These are phyloP conservation scores for Pithys albifrons DNA, from an alignment of 2,113 vertebrate genomes.

Conservation along the genomic window DNA sequence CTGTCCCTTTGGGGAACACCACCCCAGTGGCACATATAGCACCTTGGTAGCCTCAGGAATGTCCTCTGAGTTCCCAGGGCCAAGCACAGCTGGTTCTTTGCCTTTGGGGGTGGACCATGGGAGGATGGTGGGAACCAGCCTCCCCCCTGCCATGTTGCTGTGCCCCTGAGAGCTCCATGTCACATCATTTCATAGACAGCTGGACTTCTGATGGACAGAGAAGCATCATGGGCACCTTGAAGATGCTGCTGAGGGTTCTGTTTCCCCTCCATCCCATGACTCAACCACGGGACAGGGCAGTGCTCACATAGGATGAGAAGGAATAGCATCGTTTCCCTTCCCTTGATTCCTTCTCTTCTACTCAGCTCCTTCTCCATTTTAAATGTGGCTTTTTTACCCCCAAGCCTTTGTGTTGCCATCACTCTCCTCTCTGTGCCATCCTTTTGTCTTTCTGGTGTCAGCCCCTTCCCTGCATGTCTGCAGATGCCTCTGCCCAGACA, in stretches of 20 bases:
- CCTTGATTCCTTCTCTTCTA: not conserved
- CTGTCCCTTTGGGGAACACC: not conserved
- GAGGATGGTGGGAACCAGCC: not conserved
- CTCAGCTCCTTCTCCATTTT: not conserved
- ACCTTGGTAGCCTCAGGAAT: not conserved
- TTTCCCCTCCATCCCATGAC: not conserved
- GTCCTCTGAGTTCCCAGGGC: not conserved
- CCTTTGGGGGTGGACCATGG: not conserved
- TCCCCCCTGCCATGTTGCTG: not conserved
- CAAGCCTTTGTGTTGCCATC: not conserved
- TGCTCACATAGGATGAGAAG: not conserved
- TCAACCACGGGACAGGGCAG: not conserved
- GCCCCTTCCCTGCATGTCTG: not conserved
- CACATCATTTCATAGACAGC: not conserved
- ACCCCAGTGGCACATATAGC: not conserved
- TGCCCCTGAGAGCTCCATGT: not conserved
- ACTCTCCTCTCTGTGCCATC: not conserved
- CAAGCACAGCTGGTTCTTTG: not conserved
- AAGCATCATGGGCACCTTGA: not conserved
- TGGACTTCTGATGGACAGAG: not conserved
- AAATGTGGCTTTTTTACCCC: not conserved
- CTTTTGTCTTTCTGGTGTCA: slow-evolving; percentile 13
- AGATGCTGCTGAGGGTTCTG: not conserved
- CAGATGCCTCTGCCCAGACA: slow-evolving; percentile 40
- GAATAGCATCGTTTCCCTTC: not conserved